phyloP scores from a whole-genome alignment of 2,888 invertebrate genomes.

The Latrodectus elegans region DNA sequence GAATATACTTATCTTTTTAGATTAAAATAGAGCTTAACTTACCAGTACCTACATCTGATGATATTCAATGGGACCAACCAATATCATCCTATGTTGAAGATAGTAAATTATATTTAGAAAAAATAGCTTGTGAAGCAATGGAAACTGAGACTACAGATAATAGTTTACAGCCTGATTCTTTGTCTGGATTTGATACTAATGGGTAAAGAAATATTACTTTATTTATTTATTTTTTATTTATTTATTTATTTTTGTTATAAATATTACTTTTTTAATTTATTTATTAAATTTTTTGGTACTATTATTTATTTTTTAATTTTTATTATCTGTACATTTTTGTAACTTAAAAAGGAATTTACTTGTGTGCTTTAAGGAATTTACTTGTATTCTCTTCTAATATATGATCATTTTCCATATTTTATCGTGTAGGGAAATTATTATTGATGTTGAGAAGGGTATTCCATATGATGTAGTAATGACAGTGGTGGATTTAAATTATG shows the following conservation, averaged over 20 bases:
- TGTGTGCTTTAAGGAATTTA: background rate
- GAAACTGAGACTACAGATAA: constrained; percentile 70
- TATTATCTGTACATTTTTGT: background rate
- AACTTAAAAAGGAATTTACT: background rate
- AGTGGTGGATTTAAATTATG: constrained; percentile 76
- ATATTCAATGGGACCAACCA: constrained; percentile 65
- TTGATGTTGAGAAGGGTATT: constrained; percentile 74
- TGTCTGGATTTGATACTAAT: constrained; percentile 72
- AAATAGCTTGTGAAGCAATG: constrained; percentile 70
- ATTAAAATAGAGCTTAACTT: constrained; percentile 64
- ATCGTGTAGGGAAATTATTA: constrained; percentile 74
- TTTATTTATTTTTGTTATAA: too few relatives aligned
- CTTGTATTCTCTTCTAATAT: background rate
- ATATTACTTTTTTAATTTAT: too few relatives aligned
- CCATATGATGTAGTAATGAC: constrained; percentile 76
- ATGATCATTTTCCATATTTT: constrained; percentile 19
- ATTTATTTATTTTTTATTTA: too few relatives aligned
- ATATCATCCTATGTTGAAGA: constrained; percentile 72
- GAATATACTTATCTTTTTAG: constrained; percentile 6
- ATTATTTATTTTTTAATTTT: background rate
- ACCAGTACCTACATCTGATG: constrained; percentile 52
- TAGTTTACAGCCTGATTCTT: constrained; percentile 72
- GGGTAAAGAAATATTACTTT: constrained; percentile 44
- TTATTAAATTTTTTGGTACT: background rate
- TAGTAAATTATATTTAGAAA: constrained; percentile 73